Base-by-base conservation (phyloP, 1,140 invertebrate species). In the Monochamus saltuarius region DNA sequence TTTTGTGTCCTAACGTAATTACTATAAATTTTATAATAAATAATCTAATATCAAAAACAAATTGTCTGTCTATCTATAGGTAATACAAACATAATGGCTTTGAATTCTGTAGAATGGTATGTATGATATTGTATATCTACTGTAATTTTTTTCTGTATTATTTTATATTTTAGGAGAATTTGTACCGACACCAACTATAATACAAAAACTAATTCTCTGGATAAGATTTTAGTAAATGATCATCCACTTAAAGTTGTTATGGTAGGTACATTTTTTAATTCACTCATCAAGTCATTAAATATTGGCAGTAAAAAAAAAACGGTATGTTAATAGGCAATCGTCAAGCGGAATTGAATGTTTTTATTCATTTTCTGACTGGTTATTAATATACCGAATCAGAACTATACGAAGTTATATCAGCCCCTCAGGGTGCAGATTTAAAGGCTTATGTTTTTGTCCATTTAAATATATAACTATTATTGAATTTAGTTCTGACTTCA, bases 161-260 rank as follows among this genome's bases (percentile, higher is more conserved):
- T 13, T 42, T 42, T 4, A n/a, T 42, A 42, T 42, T 42, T 42
- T 42, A 42, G 39, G 39, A 42, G 7, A 17, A 13, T 16, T 7
- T 42, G n/a, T 7, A 42, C 16, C n/a, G 39, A 42, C 39, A 42
- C 16, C n/a, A 7, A 42, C 39, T n/a, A 17, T 42, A 13, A 13
- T 42, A 42, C 7, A 13, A 42, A 42, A 42, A 17, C n/a, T 13
- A 42, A 42, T 13, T 16, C n/a, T 13, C 39, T 42, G 16, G n/a
- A n/a, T 42, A 29, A 14, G 13, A 37, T 49, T 36, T 22, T 19
- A 38, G 56, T 59, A 6, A 47, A 64, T 11, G 78, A 78, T 49
- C 82, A 84, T 75, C 83, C 83, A 13, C 67, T 87, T 9, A 86
- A 85, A 75, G 79, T 79, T 50, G 73, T 82, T 8, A 78, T 74